These are phyloP conservation scores for Laothoe populi DNA, from an alignment of 2,888 invertebrate species.

Conservation along the genomic window DNA sequence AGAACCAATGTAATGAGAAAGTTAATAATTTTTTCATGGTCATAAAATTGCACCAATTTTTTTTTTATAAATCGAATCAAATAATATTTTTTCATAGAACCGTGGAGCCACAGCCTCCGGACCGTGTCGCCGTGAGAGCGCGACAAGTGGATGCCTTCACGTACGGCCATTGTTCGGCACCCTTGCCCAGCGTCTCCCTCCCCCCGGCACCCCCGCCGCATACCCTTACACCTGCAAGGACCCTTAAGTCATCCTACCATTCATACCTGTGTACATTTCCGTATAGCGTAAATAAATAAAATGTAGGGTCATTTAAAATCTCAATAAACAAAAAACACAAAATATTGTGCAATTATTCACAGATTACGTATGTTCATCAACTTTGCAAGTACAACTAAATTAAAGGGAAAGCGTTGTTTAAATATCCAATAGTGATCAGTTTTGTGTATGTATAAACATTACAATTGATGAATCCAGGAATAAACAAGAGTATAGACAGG, in stretches of 20 bases:
- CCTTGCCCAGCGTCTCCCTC: constrained; percentile 42
- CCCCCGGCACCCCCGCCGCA: constrained; percentile 31
- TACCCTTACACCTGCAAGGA: constrained; percentile 28
- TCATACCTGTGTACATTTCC: not conserved
- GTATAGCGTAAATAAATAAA: not conserved
- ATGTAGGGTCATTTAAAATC: not conserved
- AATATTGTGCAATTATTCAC: not conserved
- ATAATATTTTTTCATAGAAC: constrained; percentile 45
- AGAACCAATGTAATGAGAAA: not conserved
- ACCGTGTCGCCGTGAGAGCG: constrained; percentile 70
- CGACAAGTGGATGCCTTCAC: constrained; percentile 84
- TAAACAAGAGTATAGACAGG: constrained; percentile 61
- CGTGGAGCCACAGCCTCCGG: constrained; percentile 57
- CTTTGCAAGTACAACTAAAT: not conserved
- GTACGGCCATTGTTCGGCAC: constrained; percentile 73
- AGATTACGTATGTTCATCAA: not conserved
- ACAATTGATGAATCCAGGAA: constrained; percentile 55
- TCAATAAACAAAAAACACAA: not conserved
- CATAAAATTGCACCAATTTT: too few relatives aligned
- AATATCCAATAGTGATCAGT: constrained; percentile 27
- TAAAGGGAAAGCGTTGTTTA: not conserved
- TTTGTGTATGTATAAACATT: constrained; percentile 41
- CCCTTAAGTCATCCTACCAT: not conserved
- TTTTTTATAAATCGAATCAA: constrained; percentile 21
- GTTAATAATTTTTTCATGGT: too few relatives aligned